Evolutionary conservation across 2,113 vertebrate genomes (phyloP), one percentile per base, ranked within the genome.

Genomic region (Noctilio leporinus): DNA sequence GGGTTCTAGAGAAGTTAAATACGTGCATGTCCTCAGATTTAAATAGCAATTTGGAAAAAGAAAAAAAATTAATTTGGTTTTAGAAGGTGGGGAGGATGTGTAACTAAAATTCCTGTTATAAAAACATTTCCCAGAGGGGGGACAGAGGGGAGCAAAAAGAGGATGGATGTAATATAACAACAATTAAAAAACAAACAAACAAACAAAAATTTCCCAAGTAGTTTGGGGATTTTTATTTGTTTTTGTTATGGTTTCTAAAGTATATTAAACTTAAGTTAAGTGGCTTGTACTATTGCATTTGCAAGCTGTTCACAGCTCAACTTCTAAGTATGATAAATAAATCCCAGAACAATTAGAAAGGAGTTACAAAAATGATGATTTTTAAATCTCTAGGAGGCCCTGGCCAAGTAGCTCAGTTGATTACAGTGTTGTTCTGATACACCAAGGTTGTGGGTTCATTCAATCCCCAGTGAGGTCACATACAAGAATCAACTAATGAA

Each of bases 91-190:
- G 4, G 86, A 85, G 17, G 11, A 78, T 28, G 49, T 51, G 7
- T 70, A 55, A 93, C 26, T 73, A 47, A 95, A 96, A 84, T 83
- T 86, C 26, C 47, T 93, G 91, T 86, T n/a, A 65, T 49, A 65
- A 53, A 93, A 95, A 22, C 7, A 93, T 94, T 89, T 89, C 20
- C 3, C 43, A 89, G n/a, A n/a, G n/a, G n/a, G n/a, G n/a, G n/a
- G n/a, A n/a, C n/a, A n/a, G n/a, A n/a, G n/a, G n/a, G n/a, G n/a
- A n/a, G n/a, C n/a, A n/a, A n/a, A n/a, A n/a, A n/a, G n/a, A n/a
- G n/a, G n/a, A n/a, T n/a, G n/a, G n/a, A n/a, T n/a, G n/a, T n/a
- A n/a, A n/a, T n/a, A n/a, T n/a, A n/a, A n/a, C n/a, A n/a, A n/a
- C n/a, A n/a, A n/a, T n/a, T n/a, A n/a, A n/a, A n/a, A n/a, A n/a